Conservation (phyloP, 30 jellyfish, hydroid and myxozoan species). For the Hydra vulgaris region DNA sequence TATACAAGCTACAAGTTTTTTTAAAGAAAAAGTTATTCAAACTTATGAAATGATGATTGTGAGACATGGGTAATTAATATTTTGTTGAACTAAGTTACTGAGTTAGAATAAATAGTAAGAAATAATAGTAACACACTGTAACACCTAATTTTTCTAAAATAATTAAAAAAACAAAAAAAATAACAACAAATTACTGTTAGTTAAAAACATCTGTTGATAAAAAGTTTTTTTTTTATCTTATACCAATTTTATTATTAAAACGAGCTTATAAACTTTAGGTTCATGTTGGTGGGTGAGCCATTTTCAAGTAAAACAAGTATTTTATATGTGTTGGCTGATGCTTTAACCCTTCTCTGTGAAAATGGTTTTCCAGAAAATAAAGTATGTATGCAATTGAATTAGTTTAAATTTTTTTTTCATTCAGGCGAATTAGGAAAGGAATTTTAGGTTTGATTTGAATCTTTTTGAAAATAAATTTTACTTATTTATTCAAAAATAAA, state of each 20-base stretch:
- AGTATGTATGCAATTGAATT: slow-evolving; percentile 4
- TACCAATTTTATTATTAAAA: no score
- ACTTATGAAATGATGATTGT: slow-evolving; percentile 97
- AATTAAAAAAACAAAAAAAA: no score
- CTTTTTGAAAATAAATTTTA: no score
- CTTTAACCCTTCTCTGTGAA: slow-evolving; percentile 66
- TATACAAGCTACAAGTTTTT: slow-evolving; percentile 75
- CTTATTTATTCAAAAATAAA: no score
- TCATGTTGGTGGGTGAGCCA: slow-evolving; percentile 98
- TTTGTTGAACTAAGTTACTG: background rate
- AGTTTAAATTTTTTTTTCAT: background rate
- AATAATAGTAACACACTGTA: no score
- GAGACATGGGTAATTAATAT: slow-evolving; percentile 65
- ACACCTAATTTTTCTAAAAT: no score
- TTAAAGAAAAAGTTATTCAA: slow-evolving; percentile 84
- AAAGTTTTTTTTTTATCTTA: no score
- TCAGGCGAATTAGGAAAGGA: no score
- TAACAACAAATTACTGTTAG: no score
- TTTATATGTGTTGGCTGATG: slow-evolving; percentile 58
- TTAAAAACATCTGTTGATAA: no score
- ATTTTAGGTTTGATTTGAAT: no score
- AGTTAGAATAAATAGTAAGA: background rate
- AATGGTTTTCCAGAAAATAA: slow-evolving; percentile 80
- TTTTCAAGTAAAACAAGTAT: slow-evolving; percentile 79
- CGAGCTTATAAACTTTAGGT: slow-evolving; percentile 32